These are phyloP conservation scores for Otolemur garnettii DNA, from an alignment of 2,113 vertebrate species.

Conservation along the genomic window DNA sequence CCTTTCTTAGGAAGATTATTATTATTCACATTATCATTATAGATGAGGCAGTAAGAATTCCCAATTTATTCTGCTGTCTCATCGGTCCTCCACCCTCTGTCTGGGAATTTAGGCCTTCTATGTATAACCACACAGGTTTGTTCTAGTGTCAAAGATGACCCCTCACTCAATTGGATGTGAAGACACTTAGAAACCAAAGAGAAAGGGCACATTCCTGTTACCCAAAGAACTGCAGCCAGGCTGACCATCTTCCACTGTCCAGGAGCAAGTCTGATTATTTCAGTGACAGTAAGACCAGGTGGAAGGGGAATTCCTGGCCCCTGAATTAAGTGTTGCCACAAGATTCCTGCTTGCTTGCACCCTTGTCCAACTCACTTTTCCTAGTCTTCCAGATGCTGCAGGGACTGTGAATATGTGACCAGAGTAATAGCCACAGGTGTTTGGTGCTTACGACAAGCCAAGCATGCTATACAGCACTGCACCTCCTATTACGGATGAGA, in stretches of 20 bases:
- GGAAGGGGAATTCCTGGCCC: background rate
- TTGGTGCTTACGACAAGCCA: background rate
- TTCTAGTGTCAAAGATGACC: background rate
- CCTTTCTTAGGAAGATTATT: background rate
- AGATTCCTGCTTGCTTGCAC: background rate
- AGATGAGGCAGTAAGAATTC: background rate
- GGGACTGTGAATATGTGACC: background rate
- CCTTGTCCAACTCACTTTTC: background rate
- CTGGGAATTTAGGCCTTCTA: slow-evolving; percentile 48
- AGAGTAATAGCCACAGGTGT: rapidly evolving
- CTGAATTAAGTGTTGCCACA: background rate
- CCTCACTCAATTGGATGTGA: background rate
- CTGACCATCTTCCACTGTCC: background rate
- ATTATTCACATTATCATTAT: background rate
- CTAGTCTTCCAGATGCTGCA: background rate
- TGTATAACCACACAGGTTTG: background rate
- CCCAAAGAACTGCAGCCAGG: too few relatives aligned
- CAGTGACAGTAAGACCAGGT: background rate
- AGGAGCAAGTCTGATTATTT: background rate
- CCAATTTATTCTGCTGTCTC: background rate
- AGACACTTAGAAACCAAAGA: background rate
- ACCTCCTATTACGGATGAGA: background rate
- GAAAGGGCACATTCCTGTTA: background rate
- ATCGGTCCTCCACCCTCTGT: background rate
- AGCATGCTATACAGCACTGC: background rate